Percentiles rank a stretch among this genome's conserved stretches.
Evolutionary conservation across 2,888 invertebrate genomes (phyloP).

Genomic region (Lasius fuliginosus): DNA sequence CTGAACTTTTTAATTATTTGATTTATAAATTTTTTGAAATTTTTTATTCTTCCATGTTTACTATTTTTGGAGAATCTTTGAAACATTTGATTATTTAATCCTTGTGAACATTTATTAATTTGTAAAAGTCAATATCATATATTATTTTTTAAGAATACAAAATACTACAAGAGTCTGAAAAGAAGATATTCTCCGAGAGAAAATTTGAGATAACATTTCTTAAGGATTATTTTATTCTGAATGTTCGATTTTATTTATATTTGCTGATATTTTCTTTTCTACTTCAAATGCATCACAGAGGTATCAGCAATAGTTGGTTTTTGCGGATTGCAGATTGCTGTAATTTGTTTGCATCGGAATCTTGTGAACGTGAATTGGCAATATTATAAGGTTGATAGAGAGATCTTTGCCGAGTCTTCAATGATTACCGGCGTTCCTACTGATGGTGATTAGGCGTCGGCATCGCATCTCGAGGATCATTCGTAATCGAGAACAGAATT

Average conservation of each 20-base stretch:
- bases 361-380: slow-evolving; percentile 44
- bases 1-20: too few species aligned
- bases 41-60: neutral
- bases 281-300: neutral
- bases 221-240: neutral
- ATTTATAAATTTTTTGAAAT: neutral
- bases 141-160: neutral
- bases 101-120: neutral
- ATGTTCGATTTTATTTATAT: slow-evolving; percentile 2
- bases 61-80: neutral
- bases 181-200: neutral
- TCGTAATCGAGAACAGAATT: slow-evolving; percentile 76
- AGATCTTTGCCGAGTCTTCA: slow-evolving; percentile 66
- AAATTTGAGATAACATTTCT: neutral
- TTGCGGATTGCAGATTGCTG: slow-evolving; percentile 15
- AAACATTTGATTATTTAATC: neutral
- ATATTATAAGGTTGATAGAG: slow-evolving; percentile 67
- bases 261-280: neutral
- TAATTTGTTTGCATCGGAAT: slow-evolving; percentile 38
- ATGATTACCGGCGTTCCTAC: slow-evolving; percentile 68
- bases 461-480: slow-evolving; percentile 69
- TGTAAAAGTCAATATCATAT: neutral
- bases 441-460: slow-evolving; percentile 72
- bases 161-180: neutral
- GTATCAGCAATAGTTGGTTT: slow-evolving; percentile 21